phyloP scores from a whole-genome alignment of 1,140 invertebrate genomes.

The Coptotermes formosanus region DNA sequence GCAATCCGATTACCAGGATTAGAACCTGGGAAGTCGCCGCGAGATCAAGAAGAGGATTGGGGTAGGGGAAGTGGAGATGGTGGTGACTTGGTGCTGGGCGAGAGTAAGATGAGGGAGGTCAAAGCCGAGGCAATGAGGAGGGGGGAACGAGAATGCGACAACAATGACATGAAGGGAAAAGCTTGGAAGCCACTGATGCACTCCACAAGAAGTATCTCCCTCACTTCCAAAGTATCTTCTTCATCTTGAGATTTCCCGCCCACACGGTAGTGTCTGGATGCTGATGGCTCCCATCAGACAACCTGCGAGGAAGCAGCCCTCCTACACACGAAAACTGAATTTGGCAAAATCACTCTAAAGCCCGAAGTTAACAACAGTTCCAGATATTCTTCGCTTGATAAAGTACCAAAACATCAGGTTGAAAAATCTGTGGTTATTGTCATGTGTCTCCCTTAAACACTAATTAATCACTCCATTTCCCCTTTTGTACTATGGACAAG shows the following conservation, averaged over 20 bases:
- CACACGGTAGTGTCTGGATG: not conserved
- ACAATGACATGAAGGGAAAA: not conserved
- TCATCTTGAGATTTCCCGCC: not conserved
- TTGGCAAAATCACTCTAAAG: not conserved
- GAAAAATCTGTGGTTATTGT: no score
- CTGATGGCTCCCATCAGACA: constrained; percentile 27
- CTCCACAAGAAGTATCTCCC: not conserved
- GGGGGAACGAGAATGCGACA: not conserved
- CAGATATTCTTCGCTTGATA: not conserved
- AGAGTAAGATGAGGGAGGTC: not conserved
- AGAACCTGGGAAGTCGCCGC: not conserved
- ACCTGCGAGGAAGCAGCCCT: not conserved
- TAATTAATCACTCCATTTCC: no score
- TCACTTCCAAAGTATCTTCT: not conserved
- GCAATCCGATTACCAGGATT: constrained; percentile 28
- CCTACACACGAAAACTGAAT: not conserved
- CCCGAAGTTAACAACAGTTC: not conserved
- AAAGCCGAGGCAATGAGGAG: not conserved
- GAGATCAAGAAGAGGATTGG: not conserved
- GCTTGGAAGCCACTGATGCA: constrained; percentile 18
- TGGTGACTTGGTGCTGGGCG: not conserved
- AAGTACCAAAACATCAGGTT: not conserved
- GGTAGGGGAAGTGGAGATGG: not conserved
- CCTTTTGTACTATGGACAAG: no score
- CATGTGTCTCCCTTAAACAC: no score